Evolutionary conservation across 2,113 vertebrate species (phyloP).

Genomic region (Heterochromis multidens): DNA sequence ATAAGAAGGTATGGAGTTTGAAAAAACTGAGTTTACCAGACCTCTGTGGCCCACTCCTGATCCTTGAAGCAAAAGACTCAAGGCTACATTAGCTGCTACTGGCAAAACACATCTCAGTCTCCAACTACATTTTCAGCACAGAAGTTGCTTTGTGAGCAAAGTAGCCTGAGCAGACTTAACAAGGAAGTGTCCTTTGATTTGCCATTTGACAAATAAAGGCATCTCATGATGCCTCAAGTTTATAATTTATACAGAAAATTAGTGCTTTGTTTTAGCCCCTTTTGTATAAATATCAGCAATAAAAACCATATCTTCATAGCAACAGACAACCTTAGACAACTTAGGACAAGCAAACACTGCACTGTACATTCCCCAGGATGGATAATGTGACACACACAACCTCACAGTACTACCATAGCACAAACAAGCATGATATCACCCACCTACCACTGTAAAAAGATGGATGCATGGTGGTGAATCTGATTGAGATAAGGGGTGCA

Average conservation of each 20-base stretch:
- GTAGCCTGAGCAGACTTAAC: not conserved
- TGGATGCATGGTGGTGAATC: conserved; percentile 10
- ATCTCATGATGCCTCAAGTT: not conserved
- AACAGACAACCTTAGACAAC: not conserved
- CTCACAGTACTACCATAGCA: not conserved
- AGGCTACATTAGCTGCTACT: not conserved
- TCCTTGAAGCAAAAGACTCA: not conserved
- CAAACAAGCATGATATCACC: conserved; percentile 35
- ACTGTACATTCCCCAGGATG: not conserved
- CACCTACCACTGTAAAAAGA: not conserved
- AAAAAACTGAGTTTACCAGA: not conserved
- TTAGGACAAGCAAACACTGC: not conserved
- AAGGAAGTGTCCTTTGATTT: not conserved
- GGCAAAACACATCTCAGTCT: not conserved
- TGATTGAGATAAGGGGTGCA: conserved; percentile 8
- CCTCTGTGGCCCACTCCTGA: not conserved
- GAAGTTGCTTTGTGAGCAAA: not conserved
- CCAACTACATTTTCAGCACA: not conserved
- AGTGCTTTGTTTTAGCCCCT: not conserved
- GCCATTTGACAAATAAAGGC: not conserved
- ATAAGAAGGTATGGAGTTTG: not conserved
- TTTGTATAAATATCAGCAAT: not conserved
- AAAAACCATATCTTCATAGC: not conserved
- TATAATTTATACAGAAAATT: not conserved
- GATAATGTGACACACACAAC: not conserved